Percentiles rank a stretch among this genome's conserved stretches.
Evolutionary conservation across 2,888 invertebrate species (phyloP).

Genomic region (Lycia hirtaria): DNA sequence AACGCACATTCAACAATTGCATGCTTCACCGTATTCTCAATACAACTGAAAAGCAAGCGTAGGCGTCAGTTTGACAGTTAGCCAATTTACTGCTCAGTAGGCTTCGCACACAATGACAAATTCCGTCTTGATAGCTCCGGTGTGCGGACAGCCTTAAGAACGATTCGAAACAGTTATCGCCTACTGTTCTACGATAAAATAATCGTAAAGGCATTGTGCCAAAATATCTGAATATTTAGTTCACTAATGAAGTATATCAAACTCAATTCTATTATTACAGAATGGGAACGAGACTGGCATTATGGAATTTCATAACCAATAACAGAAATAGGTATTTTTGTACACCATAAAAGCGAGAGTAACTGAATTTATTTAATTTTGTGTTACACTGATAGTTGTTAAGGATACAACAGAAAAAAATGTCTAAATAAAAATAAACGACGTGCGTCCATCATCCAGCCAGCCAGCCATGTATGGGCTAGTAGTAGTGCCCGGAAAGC

Average conservation of each 20-base stretch:
- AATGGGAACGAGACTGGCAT: constrained; percentile 1
- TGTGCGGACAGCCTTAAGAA: constrained; percentile 13
- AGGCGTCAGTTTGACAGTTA: too few relatives aligned
- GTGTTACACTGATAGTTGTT: too few relatives aligned
- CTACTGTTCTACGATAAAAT: constrained; percentile 38
- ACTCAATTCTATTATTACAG: constrained; percentile 17
- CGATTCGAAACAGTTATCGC: constrained; percentile 26
- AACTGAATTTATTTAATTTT: background rate
- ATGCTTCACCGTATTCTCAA: too few relatives aligned
- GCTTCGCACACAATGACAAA: background rate
- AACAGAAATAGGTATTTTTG: background rate
- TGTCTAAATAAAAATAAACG: too few relatives aligned
- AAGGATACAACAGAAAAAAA: too few relatives aligned
- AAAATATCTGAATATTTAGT: constrained; percentile 30
- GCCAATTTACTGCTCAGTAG: background rate
- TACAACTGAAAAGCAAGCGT: too few relatives aligned
- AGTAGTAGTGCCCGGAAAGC: too few relatives aligned
- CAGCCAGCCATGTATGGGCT: too few relatives aligned
- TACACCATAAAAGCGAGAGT: background rate
- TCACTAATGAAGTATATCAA: constrained; percentile 15
- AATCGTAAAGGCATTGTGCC: constrained; percentile 29
- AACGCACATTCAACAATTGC: too few relatives aligned
- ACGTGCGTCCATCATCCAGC: too few relatives aligned
- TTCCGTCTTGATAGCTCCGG: background rate
- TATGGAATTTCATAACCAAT: background rate